Evolutionary conservation across 2,797 vertebrate genomes (phyloP), one percentile per base, ranked within the genome.

Genomic region (Rhyacichthys aspro): DNA sequence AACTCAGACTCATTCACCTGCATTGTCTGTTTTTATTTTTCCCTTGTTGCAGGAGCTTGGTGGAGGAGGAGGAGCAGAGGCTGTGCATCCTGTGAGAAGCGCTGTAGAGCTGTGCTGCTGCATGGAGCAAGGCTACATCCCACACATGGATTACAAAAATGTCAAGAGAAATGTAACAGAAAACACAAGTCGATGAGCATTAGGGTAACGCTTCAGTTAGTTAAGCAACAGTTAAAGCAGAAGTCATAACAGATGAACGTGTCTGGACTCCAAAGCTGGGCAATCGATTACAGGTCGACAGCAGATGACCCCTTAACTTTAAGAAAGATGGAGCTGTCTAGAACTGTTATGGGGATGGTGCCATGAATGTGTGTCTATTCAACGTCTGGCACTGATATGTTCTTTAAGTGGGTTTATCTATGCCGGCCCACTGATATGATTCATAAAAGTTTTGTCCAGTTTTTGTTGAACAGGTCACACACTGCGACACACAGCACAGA

Each of bases 21-120:
- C 4, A 3, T 28, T 15, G 41, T 50, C 1, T 83, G 6, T 55
- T n/a, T 59, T 43, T 7, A 3, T 70, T 65, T 0, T 68, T 50
- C 68, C 28, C 71, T 47, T 72, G 47, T 23, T 63, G 37, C 62
- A 93, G 93, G 88, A 83, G 85, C 80, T 84, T 94, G 74, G 73
- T 93, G 75, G 89, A 88, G 72, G 86, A 88, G 62, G 92, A 93
- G 67, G 91, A 91, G 55, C 73, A 69, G 49, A 79, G 91, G 62
- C 72, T 90, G 66, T 89, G 79, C 67, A 65, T 53, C 72, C 75
- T 88, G 75, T 91, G 79, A 89, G 18, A 23, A 16, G 19, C 81
- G 33, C 1, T 1, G 14, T n/a, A 23, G 46, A 64, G 39, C 19
- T 1, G 44, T 32, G 34, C 33, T 50, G n/a, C n/a, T 15, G 34